Evolutionary conservation across 1,140 invertebrate genomes (phyloP), one percentile per base, ranked within the genome.

Genomic region (Magallana gigas): DNA sequence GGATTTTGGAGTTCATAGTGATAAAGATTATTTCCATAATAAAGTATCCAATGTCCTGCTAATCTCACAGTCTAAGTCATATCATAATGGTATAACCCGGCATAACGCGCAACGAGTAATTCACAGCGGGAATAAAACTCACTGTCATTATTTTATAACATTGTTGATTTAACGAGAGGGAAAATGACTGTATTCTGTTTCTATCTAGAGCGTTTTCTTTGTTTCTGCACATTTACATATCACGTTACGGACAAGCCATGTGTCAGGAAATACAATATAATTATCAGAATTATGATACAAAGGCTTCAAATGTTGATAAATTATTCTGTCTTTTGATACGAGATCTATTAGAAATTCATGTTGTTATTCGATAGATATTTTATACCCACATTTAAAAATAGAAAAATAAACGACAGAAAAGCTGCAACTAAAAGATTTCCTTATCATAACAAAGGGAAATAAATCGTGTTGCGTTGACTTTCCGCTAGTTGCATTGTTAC

Each of bases 11-110:
- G 68, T 76, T 76, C 68, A 76, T 29, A 76, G 18, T 76, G 68
- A 76, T 76, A 76, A 76, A 76, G 23, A 76, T 76, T 76, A 76
- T 11, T 48, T 76, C 23, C 68, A 76, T 76, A 76, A 76, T 76
- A 23, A 23, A 29, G 68, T 76, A 76, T 76, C 68, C 23, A 36
- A 76, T 76, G 23, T 76, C 68, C 23, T 29, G 68, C 68, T 48
- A 76, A 76, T 76, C 23, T 76, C 8, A 76, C 23, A 76, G 23
- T 76, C 36, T 9, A 29, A 76, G 18, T 76, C 36, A 6, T 8
- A 76, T 76, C 68, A 29, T 36, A 29, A 76, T 76, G 23, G 23
- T 36, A 29, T 9, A 23, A 29, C 23, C 64, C 23, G 23, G 36
- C 18, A 76, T 76, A 8, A 76, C 23, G 23, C 68, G 36, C 68